Evolutionary conservation across 92 coral and sea anemone species (phyloP).

Genomic region (Metridium senile): DNA sequence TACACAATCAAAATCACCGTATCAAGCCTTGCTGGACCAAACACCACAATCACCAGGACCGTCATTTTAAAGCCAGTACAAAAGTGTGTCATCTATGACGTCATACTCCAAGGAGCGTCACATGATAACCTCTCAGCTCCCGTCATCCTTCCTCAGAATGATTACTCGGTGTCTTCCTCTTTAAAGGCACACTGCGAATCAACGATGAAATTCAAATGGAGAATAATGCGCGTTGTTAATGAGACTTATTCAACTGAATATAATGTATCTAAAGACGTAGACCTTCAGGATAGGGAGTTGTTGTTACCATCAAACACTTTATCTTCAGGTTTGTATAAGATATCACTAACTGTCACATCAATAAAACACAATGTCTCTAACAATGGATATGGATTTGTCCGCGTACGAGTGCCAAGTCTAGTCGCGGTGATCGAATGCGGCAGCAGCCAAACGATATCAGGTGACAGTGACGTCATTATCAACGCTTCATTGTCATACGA

Average conservation of each 20-base stretch:
- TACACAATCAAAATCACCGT: slow-evolving; percentile 47
- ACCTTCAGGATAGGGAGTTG: slow-evolving; percentile 35
- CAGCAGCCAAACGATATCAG: slow-evolving; percentile 61
- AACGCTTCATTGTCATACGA: slow-evolving; percentile 73
- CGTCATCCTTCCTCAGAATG: slow-evolving; percentile 62
- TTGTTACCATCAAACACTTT: slow-evolving; percentile 55
- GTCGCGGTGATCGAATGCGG: slow-evolving; percentile 83
- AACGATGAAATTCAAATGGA: slow-evolving; percentile 51
- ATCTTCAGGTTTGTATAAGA: slow-evolving; percentile 69
- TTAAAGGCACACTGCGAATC: slow-evolving; percentile 41
- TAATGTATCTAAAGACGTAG: slow-evolving; percentile 6
- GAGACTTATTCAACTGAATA: slow-evolving; percentile 1
- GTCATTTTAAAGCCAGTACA: slow-evolving; percentile 25
- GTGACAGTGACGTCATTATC: slow-evolving; percentile 47
- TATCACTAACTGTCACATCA: slow-evolving; percentile 48
- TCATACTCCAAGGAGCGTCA: slow-evolving; percentile 63
- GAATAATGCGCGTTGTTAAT: slow-evolving; percentile 14
- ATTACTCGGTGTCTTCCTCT: slow-evolving; percentile 44
- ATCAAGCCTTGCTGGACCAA: slow-evolving; percentile 58
- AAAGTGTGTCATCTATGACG: slow-evolving; percentile 53
- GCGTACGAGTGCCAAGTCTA: slow-evolving; percentile 57
- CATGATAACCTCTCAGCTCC: slow-evolving; percentile 38
- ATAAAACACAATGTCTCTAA: slow-evolving; percentile 51
- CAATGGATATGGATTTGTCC: slow-evolving; percentile 59
- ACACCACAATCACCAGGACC: slow-evolving; percentile 23